Base-by-base conservation (phyloP, 1,140 invertebrate genomes). In the Papilio helenus region DNA sequence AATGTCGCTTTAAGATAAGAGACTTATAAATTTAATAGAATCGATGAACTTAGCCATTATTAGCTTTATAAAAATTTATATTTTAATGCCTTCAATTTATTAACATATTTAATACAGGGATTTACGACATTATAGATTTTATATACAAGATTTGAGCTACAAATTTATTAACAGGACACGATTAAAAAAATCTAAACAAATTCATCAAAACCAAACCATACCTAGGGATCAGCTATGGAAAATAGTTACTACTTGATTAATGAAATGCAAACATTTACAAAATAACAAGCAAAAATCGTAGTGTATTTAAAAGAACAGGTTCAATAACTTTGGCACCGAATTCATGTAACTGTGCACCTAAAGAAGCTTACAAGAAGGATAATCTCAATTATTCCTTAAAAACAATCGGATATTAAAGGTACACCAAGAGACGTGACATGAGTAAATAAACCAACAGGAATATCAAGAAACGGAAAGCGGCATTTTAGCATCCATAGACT, bases 21-120 rank as follows among this genome's bases (percentile, higher is more conserved):
- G 16, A 51, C 23, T 29, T 74, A 74, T 51, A 73, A 73, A 73
- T 73, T 46, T 46, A 74, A 74, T 26, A 49, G 44, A 74, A 74
- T 74, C 46, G 72, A 74, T 74, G 72, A 74, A 49, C 72, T 74
- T 74, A 23, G 72, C 44, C 72, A 74, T 74, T 74, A 74, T 23
- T 20, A 10, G 46, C 72, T 12, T 4, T 74, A 51, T 74, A 74
- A 74, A 74, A 74, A 49, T 51, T 1, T 74, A 49, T 74, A 49
- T 23, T 73, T 49, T 61, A 26, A 61, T 68, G 26, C 29, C 61
- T 34, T 51, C 46, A 74, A 74, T 74, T 74, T 74, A 74, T 74
- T 74, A 29, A 23, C 42, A 73, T 73, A 73, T n/a, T 42, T n/a
- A 39, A 46, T 34, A 68, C 61, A 68, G 26, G 26, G 23, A 61